phyloP scores from a whole-genome alignment of 2,113 vertebrate genomes.

The Leptobrachium leishanense region DNA sequence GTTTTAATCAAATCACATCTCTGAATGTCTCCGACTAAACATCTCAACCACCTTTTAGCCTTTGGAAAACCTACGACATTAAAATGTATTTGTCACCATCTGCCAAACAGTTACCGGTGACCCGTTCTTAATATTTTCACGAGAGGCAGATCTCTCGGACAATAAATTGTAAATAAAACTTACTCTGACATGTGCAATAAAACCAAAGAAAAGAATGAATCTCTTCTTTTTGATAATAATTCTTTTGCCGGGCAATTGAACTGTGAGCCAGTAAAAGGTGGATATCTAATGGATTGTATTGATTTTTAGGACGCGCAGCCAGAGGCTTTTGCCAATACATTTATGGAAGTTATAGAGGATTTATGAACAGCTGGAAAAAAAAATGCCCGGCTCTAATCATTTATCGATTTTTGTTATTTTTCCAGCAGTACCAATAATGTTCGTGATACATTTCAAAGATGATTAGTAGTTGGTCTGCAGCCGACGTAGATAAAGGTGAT shows the following conservation, averaged over 20 bases:
- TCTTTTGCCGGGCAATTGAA: constrained; percentile 28
- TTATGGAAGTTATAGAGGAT: constrained; percentile 45
- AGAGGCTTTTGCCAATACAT: constrained; percentile 36
- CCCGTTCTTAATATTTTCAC: neutral
- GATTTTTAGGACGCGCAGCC: constrained; percentile 33
- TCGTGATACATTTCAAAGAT: constrained; percentile 10
- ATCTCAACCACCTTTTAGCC: neutral
- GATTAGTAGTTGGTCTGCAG: constrained; percentile 4
- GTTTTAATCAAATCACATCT: no score
- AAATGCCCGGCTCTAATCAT: constrained; percentile 40
- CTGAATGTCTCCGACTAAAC: neutral
- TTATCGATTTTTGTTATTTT: constrained; percentile 40
- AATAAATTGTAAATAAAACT: constrained; percentile 8
- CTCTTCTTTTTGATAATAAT: constrained; percentile 33
- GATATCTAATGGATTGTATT: constrained; percentile 47
- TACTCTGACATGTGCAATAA: constrained; percentile 5
- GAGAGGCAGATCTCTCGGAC: neutral
- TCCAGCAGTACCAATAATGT: constrained; percentile 28
- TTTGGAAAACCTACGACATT: neutral
- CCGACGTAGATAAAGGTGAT: neutral
- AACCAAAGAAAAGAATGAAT: constrained; percentile 15
- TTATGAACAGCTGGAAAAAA: constrained; percentile 27
- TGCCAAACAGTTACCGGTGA: neutral
- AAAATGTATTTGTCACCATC: neutral
- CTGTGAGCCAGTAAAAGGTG: constrained; percentile 19